These are phyloP conservation scores for Lutjanus argentimaculatus DNA, from an alignment of 2,797 vertebrate species.

Conservation along the genomic window DNA sequence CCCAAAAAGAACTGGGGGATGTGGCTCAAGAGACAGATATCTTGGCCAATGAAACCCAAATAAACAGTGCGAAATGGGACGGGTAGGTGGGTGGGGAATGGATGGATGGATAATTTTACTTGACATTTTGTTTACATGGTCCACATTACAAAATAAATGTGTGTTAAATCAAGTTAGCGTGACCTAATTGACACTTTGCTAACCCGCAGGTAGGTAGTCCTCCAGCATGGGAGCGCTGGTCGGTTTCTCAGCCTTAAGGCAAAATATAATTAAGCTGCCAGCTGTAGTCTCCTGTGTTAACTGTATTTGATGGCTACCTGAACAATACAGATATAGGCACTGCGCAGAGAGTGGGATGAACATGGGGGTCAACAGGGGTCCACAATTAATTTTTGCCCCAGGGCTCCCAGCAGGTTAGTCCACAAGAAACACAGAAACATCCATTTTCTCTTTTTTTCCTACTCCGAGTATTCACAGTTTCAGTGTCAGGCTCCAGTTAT, in stretches of 20 bases:
- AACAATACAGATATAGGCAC: conserved; percentile 15
- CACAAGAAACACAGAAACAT: neutral
- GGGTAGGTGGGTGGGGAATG: neutral
- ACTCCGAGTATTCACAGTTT: neutral
- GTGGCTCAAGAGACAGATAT: too few relatives aligned
- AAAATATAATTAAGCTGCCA: conserved; percentile 38
- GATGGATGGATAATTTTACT: neutral
- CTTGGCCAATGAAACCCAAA: too few relatives aligned
- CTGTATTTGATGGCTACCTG: conserved; percentile 14
- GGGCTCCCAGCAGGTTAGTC: conserved; percentile 1
- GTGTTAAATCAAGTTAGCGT: conserved; percentile 19
- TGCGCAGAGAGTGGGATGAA: conserved; percentile 18
- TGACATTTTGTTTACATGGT: neutral
- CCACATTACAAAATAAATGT: neutral
- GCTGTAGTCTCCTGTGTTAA: conserved; percentile 24
- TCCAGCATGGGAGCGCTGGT: conserved; percentile 1
- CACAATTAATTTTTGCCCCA: conserved; percentile 19
- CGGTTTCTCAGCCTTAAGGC: conserved; percentile 23
- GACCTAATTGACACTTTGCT: neutral
- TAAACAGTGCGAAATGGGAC: too few relatives aligned
- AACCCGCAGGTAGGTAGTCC: conserved; percentile 13
- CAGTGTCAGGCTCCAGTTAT: neutral
- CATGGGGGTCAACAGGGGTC: conserved; percentile 16
- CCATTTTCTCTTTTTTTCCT: neutral
- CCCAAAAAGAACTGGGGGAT: neutral